Evolutionary conservation across 2,888 invertebrate genomes (phyloP), one percentile per base, ranked within the genome.

Genomic region (Atrina japonica): DNA sequence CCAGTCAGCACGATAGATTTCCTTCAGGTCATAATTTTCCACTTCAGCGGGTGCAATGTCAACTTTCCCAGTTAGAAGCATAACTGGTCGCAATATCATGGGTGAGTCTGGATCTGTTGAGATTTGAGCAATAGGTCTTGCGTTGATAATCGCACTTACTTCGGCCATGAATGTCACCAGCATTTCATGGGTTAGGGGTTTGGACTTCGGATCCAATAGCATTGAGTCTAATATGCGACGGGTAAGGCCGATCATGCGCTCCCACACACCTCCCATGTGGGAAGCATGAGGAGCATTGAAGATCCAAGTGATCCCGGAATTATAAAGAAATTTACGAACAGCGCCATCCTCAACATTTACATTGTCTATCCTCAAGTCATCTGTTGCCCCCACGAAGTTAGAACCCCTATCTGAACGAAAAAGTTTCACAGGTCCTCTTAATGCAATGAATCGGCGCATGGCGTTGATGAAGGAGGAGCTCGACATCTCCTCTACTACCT

Each of bases 391-490:
- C 68, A 30, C 52, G 76, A 78, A 50, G 76, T 78, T 0, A 72
- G n/a, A n/a, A n/a, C n/a, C n/a, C 7, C 70, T 27, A 49, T 78
- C 76, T 7, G 77, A 76, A 14, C 73, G 43, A 16, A 70, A 55
- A 11, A 58, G 55, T 30, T 64, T 70, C 2, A 75, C 76, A 9
- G 45, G 53, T 0, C 73, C 75, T 11, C 35, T 35, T 11, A 75
- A 35, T 21, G 70, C 47, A 2, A 70, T 50, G 41, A 80, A 75
- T 3, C 77, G 27, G 6, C 71, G 43, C 11, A 80, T 45, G 16
- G 73, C 69, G 45, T 78, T 80, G 11, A 76, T 78, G 58, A 78
- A 78, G 0, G 75, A 66, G 2, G 70, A 76, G 16, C 73, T 65
- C 23, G 21, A 60, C 70, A 78, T 69, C 9, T 73, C 71, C 35